Conservation (phyloP, 2,113 vertebrate species). For the Corapipo altera region DNA sequence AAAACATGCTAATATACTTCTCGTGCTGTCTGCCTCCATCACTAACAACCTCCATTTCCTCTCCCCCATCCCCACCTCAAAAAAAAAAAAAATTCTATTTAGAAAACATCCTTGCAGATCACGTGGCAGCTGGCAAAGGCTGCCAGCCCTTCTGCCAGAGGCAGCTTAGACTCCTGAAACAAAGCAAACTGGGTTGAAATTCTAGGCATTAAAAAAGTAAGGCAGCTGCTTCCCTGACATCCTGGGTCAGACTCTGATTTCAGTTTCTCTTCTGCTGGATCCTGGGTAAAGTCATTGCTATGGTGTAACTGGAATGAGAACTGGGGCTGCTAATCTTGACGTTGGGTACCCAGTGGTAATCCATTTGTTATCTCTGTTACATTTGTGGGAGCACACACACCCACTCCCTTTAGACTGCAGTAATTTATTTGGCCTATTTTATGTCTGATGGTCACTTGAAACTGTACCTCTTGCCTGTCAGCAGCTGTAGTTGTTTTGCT, state of each 20-base stretch:
- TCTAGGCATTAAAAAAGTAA: conserved; percentile 30
- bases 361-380: not conserved
- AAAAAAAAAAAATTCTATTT: not conserved
- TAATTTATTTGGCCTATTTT: conserved; percentile 51
- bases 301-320: not conserved
- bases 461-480: conserved; percentile 46
- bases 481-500: conserved; percentile 55
- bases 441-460: conserved; percentile 39
- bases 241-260: conserved; percentile 23
- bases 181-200: conserved; percentile 46
- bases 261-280: conserved; percentile 15
- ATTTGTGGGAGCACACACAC: not conserved
- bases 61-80: not conserved
- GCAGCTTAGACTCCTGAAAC: not conserved
- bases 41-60: not conserved
- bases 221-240: conserved; percentile 41
- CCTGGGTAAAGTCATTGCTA: not conserved
- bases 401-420: not conserved
- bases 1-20: not conserved
- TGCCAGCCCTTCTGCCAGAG: not conserved
- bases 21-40: not conserved
- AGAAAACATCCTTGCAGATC: not conserved
- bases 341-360: not conserved
- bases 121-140: conserved; percentile 1
- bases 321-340: not conserved